Evolutionary conservation across 2,888 invertebrate species (phyloP).

Genomic region (Parelbella ahira): DNA sequence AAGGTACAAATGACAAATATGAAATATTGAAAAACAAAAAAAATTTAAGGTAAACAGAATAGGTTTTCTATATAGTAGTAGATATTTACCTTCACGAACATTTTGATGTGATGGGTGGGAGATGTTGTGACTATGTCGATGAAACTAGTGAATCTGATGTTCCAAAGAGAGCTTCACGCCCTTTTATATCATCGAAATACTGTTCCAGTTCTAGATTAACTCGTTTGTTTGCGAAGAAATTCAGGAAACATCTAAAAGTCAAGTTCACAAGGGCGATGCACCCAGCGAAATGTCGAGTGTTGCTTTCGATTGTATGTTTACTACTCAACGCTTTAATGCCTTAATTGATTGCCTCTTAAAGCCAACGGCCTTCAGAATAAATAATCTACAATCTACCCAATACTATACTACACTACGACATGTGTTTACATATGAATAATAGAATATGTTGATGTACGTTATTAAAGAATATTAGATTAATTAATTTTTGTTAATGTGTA

Average conservation of each 20-base stretch:
- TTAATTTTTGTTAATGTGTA: too few relatives aligned
- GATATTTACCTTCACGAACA: constrained; percentile 65
- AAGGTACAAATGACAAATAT: too few relatives aligned
- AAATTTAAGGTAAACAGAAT: too few relatives aligned
- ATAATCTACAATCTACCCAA: constrained; percentile 6
- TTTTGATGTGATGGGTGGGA: constrained; percentile 41
- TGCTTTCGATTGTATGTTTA: constrained; percentile 28
- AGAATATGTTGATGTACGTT: too few relatives aligned
- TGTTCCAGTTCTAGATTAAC: constrained; percentile 53
- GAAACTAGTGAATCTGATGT: constrained; percentile 53
- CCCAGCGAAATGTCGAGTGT: constrained; percentile 42
- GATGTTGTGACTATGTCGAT: constrained; percentile 58
- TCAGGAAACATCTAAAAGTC: constrained; percentile 73
- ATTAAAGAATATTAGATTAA: too few relatives aligned
- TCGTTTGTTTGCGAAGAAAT: constrained; percentile 52
- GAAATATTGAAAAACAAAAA: too few relatives aligned
- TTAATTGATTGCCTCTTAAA: constrained; percentile 14
- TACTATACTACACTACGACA: constrained; percentile 3
- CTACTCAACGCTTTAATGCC: constrained; percentile 16
- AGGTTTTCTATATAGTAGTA: too few relatives aligned
- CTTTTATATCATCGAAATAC: constrained; percentile 51
- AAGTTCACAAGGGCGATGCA: constrained; percentile 61
- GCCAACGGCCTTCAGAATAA: constrained; percentile 17
- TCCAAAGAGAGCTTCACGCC: constrained; percentile 27
- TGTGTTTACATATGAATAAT: too few relatives aligned